Evolutionary conservation across 2,797 vertebrate species (phyloP).

Genomic region (Channallabes apus): DNA sequence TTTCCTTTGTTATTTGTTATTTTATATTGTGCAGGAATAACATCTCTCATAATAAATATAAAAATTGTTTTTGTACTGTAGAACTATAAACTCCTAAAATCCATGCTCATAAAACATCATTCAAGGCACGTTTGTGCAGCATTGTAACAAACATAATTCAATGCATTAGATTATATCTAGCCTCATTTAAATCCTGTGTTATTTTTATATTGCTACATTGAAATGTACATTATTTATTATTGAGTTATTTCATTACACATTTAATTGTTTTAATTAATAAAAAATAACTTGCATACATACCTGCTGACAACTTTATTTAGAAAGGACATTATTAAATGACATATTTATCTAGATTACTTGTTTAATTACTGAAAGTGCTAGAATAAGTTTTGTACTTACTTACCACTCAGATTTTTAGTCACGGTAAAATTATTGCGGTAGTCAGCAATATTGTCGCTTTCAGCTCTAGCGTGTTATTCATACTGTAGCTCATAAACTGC

Average conservation of each 20-base stretch:
- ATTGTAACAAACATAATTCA: not conserved
- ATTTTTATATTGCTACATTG: not conserved
- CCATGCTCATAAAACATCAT: not conserved
- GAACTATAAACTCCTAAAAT: not conserved
- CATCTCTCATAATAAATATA: not conserved
- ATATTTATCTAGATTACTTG: not conserved
- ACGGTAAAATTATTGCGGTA: not conserved
- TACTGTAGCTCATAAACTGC: not conserved
- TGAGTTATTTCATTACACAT: not conserved
- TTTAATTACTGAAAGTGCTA: not conserved
- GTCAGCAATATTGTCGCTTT: not conserved
- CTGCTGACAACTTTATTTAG: not conserved
- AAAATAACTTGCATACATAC: not conserved
- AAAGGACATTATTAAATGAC: not conserved
- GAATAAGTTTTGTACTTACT: not conserved
- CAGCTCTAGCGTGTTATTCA: not conserved
- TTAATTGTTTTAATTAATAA: not conserved
- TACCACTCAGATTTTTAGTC: not conserved
- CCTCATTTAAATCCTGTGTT: not conserved
- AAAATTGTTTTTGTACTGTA: not conserved
- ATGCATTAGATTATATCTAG: not conserved
- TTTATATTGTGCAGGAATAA: not conserved
- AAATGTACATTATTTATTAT: not conserved
- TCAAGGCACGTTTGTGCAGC: too few species aligned
- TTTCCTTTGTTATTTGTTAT: not conserved